Base-by-base conservation (phyloP, 2,797 vertebrate genomes). In the Cynopterus sphinx region DNA sequence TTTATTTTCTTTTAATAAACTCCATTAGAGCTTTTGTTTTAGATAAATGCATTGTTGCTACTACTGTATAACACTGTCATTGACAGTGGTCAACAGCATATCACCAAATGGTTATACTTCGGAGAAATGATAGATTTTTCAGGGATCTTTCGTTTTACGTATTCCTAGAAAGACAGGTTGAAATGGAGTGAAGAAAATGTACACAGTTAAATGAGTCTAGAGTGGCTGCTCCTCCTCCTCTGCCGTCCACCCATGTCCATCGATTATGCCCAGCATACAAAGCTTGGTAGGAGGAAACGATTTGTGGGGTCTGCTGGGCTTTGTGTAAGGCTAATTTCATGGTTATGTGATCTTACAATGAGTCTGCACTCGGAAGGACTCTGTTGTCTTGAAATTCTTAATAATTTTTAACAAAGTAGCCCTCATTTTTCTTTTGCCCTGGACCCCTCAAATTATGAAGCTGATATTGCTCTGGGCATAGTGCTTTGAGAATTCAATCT, bases 11-110 rank as follows among this genome's bases (percentile, higher is more conserved):
- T 90, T 79, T 77, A 90, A 71, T 90, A 71, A 90, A 19, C 31
- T 96, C n/a, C 53, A 51, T 53, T 65, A 43, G 61, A 75, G 53
- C 9, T 93, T 93, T 93, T 86, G 33, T 79, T 96, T 90, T 41
- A 94, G 63, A 91, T 41, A 91, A 53, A 73, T 39, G 31, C 5
- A 8, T 65, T 75, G 26, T 83, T 93, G 63, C 68, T 85, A 43
- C 63, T 82, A 43, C 36, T 71, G 1, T 55, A 28, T 4, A 81
- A 55, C 26, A 24, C 51, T 90, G 41, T 51, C 79, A 75, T 16
- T 67, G 31, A 51, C 61, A 89, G 78, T 55, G 16, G 7, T 90
- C 39, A 87, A 41, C 33, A 73, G 43, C n/a, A 84, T 87, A 22
- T 84, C 36, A 59, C n/a, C n/a, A 28, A 94, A 79, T 86, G 26